Evolutionary conservation across 2,797 vertebrate genomes (phyloP).

Genomic region (Esox masquinongy): DNA sequence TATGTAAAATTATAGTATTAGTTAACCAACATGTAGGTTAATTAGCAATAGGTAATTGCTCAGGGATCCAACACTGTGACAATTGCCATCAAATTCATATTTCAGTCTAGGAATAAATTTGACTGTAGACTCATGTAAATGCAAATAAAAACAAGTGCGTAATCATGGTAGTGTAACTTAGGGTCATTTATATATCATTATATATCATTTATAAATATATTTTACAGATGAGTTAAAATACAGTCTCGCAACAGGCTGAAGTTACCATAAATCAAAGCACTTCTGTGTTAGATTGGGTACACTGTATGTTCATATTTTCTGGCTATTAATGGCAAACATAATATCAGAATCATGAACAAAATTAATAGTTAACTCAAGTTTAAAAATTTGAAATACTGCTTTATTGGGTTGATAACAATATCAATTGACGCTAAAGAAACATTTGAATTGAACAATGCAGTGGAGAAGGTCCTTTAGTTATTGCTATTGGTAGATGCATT

Average conservation of each 20-base stretch:
- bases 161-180: not conserved
- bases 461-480: not conserved
- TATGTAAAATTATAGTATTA: too few relatives aligned
- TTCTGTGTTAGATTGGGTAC: too few relatives aligned
- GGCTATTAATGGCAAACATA: too few relatives aligned
- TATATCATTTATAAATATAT: too few relatives aligned
- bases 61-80: not conserved
- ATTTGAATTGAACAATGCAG: too few relatives aligned
- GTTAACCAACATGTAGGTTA: not conserved
- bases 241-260: not conserved
- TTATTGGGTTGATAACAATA: not conserved
- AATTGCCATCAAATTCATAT: slow-evolving; percentile 28
- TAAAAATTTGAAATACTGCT: not conserved
- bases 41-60: not conserved
- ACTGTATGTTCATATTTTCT: too few relatives aligned
- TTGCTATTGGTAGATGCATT: not conserved
- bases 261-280: too few relatives aligned
- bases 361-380: too few relatives aligned
- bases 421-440: not conserved
- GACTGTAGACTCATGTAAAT: slow-evolving; percentile 45
- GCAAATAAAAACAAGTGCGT: not conserved
- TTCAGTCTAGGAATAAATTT: slow-evolving; percentile 68
- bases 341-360: too few relatives aligned
- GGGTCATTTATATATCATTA: too few relatives aligned
- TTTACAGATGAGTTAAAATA: too few relatives aligned